These are phyloP conservation scores for Nomada ruficornis DNA, from an alignment of 2,888 invertebrate genomes.

Conservation along the genomic window DNA sequence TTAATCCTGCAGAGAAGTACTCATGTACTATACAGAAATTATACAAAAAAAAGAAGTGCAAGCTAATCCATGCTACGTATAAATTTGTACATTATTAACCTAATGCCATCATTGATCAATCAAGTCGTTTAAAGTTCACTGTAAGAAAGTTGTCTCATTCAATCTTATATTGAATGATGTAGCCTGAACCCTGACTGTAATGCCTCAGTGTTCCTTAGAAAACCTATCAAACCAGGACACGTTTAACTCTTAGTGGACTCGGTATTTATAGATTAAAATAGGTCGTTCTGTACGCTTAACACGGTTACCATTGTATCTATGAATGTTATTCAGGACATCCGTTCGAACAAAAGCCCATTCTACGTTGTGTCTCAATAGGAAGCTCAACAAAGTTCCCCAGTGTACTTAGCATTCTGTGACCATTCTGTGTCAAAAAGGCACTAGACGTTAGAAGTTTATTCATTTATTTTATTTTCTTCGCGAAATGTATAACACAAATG, in stretches of 20 bases:
- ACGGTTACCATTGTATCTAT: constrained; percentile 3
- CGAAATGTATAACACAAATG: too few relatives aligned
- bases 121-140: constrained; percentile 2
- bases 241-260: background rate
- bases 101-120: background rate
- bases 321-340: constrained; percentile 18
- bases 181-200: background rate
- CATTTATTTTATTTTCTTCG: too few relatives aligned
- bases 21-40: background rate
- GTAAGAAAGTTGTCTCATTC: background rate
- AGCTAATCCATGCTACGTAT: background rate
- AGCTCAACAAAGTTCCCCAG: background rate
- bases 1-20: too few relatives aligned
- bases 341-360: constrained; percentile 15
- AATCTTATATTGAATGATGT: background rate
- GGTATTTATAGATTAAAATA: constrained; percentile 14
- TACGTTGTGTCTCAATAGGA: background rate
- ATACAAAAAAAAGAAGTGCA: background rate
- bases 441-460: too few relatives aligned
- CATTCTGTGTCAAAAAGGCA: background rate
- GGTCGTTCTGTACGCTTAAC: background rate
- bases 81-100: background rate
- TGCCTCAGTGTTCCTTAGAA: background rate
- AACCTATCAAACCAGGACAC: background rate
- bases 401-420: background rate